Evolutionary conservation across 1,140 invertebrate genomes (phyloP).

Genomic region (Aphis craccivora): DNA sequence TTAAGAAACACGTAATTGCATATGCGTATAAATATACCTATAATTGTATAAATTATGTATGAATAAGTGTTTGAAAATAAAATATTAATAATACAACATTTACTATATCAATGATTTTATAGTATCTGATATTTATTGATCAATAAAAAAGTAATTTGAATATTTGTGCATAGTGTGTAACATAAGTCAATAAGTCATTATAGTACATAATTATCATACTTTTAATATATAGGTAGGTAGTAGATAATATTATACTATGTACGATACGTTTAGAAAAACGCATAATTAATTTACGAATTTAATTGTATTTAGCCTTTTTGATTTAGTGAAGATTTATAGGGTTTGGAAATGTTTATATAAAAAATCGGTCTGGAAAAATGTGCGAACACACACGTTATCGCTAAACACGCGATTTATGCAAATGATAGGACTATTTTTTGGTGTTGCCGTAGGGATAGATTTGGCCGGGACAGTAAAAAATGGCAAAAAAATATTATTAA

Average conservation of each 20-base stretch:
- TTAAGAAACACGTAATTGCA: background rate
- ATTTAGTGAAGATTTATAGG: background rate
- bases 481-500: conserved; percentile 28
- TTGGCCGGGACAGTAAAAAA: conserved; percentile 38
- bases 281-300: background rate
- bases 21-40: background rate
- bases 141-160: background rate
- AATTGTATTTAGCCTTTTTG: background rate
- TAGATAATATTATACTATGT: background rate
- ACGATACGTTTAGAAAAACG: background rate
- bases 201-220: background rate
- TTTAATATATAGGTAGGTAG: background rate
- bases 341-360: background rate
- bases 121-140: background rate
- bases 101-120: background rate
- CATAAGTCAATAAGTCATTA: background rate
- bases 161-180: background rate
- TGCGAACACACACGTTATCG: background rate
- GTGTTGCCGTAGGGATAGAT: background rate
- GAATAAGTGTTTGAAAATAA: background rate
- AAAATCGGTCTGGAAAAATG: background rate
- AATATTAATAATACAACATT: background rate
- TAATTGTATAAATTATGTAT: background rate
- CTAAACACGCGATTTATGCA: background rate
- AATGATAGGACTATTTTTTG: background rate